Conservation (phyloP, 2,797 vertebrate species). For the Falco concolor region DNA sequence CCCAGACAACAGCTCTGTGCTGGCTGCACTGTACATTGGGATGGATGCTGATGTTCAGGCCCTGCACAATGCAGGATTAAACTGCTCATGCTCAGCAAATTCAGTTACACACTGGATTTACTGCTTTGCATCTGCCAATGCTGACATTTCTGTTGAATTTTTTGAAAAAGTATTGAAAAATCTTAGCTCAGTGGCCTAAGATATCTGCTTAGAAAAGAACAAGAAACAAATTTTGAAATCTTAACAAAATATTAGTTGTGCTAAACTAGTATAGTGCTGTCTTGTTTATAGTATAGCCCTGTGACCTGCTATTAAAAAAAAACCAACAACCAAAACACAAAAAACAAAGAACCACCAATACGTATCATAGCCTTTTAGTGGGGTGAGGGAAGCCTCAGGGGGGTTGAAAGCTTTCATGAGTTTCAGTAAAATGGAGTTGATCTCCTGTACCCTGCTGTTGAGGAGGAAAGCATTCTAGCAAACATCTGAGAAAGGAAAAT, state of each 20-base stretch:
- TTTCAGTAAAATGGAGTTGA: background rate
- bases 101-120: background rate
- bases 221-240: background rate
- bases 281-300: background rate
- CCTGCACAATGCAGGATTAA: background rate
- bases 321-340: background rate
- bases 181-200: background rate
- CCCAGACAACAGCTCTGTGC: accelerated
- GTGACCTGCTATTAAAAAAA: background rate
- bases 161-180: background rate
- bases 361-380: background rate
- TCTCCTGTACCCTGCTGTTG: background rate
- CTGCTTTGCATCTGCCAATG: background rate
- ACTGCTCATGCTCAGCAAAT: background rate
- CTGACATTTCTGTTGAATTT: background rate
- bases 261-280: background rate
- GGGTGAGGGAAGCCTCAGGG: background rate
- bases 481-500: background rate
- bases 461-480: background rate
- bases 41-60: background rate
- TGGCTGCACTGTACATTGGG: background rate
- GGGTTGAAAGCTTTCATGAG: background rate
- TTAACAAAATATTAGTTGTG: background rate
- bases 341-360: background rate
- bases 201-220: background rate